Base-by-base conservation (phyloP, 2,888 invertebrate genomes). In the Tipula vernalis region DNA sequence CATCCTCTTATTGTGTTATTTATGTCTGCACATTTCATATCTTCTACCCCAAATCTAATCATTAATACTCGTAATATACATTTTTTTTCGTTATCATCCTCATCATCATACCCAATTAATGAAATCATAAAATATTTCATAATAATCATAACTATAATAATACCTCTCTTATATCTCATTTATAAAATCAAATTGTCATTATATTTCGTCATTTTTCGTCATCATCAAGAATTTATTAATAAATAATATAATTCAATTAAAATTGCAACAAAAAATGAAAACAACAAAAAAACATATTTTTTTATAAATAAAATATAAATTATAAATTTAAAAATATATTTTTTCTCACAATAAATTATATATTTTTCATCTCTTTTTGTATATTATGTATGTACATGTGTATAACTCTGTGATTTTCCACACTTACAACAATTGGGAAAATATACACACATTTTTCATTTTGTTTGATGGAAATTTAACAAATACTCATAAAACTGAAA, bases 381-480 rank as follows among this genome's bases (percentile, higher is more conserved):
- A 10, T 18, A 12, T 44, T 44, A 44, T 44, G 12, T 42, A 10
- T 12, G 44, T 44, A 44, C 44, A 12, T 28, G 71, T 28, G 8
- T 28, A 71, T 28, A 71, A 71, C 3, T 15, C 71, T 71, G 71
- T 71, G 71, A 71, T 71, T 71, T 71, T 71, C 71, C 71, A 71
- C 71, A 71, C 71, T 71, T 71, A 71, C 71, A 71, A 71, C 28
- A 71, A 71, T 28, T 71, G 71, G 71, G 71, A 71, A 71, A 71
- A 71, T 51, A 51, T 51, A 71, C 71, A 28, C 10, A 71, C 12
- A 71, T 71, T 71, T 71, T 71, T 71, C 71, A 71, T 71, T 71
- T 71, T 71, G 71, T 71, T 71, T 71, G 71, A 71, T 71, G 71
- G 71, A 71, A 71, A 71, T 71, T 71, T 71, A 71, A 71, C 71